Evolutionary conservation across 2,797 vertebrate species (phyloP).

Genomic region (Valencia hispanica): DNA sequence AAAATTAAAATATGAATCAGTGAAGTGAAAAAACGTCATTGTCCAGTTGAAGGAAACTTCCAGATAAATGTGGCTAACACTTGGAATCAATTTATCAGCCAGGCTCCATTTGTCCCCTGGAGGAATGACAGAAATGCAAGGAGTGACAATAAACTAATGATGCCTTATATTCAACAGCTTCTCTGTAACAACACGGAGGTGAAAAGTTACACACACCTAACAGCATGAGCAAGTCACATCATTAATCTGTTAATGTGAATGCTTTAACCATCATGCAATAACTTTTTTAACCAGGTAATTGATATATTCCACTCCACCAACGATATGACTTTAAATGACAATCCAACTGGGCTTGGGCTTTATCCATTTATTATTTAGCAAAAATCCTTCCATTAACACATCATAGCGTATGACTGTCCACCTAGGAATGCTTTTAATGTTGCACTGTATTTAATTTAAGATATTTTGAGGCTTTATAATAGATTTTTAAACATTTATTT

Average conservation of each 20-base stretch:
- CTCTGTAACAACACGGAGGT: not conserved
- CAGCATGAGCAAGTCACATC: not conserved
- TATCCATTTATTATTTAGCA: not conserved
- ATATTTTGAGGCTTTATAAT: not conserved
- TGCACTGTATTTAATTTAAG: not conserved
- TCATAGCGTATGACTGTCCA: not conserved
- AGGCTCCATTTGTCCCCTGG: not conserved
- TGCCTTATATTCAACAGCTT: not conserved
- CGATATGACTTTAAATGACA: not conserved
- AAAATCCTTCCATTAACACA: not conserved
- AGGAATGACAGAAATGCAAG: not conserved
- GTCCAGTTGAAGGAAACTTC: not conserved
- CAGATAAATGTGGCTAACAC: slow-evolving; percentile 4
- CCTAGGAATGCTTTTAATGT: not conserved
- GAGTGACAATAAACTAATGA: not conserved
- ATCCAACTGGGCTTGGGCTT: not conserved
- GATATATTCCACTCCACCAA: not conserved
- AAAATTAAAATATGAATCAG: not conserved
- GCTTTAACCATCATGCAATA: not conserved
- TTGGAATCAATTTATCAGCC: not conserved
- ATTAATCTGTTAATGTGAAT: not conserved
- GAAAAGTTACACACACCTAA: not conserved
- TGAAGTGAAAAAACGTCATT: not conserved
- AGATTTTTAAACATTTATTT: not conserved
- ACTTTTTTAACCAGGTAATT: not conserved